Conservation (phyloP, 2,888 invertebrate species). For the Calameuta filiformis region DNA sequence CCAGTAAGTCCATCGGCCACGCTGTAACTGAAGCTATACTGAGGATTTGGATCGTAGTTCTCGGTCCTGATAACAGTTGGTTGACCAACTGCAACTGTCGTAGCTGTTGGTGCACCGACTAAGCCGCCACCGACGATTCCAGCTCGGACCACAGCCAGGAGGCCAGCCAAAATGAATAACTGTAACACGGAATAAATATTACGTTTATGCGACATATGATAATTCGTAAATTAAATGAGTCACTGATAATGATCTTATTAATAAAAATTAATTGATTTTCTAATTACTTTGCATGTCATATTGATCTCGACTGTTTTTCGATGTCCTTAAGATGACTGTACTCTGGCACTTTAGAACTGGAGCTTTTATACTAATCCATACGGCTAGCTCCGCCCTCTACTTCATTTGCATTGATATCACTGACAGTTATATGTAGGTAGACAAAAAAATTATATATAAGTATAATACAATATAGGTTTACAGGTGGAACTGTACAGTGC, state of each 20-base stretch:
- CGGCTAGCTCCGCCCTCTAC: slow-evolving; percentile 30
- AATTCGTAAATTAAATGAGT: not conserved
- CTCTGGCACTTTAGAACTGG: slow-evolving; percentile 14
- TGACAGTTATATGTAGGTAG: not conserved
- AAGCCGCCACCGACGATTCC: slow-evolving; percentile 38
- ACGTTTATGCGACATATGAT: not conserved
- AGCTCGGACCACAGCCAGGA: slow-evolving; percentile 46
- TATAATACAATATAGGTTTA: not conserved
- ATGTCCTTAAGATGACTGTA: slow-evolving; percentile 12
- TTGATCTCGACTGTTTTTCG: slow-evolving; percentile 11
- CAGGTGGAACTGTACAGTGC: too few relatives aligned
- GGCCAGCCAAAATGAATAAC: slow-evolving; percentile 41
- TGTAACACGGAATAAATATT: slow-evolving; percentile 20
- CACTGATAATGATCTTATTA: not conserved
- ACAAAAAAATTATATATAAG: not conserved
- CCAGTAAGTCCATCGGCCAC: slow-evolving; percentile 58
- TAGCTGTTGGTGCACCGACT: slow-evolving; percentile 36
- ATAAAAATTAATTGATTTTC: not conserved
- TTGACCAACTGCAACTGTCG: slow-evolving; percentile 47
- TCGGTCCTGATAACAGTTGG: slow-evolving; percentile 44
- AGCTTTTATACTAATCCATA: slow-evolving; percentile 36
- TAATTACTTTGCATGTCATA: slow-evolving; percentile 52
- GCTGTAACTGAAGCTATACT: slow-evolving; percentile 60
- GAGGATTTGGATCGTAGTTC: slow-evolving; percentile 54
- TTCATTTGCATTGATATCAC: slow-evolving; percentile 16